Evolutionary conservation across 2,797 vertebrate species (phyloP), one percentile per base, ranked within the genome.

Genomic region (Peromyscus eremicus): DNA sequence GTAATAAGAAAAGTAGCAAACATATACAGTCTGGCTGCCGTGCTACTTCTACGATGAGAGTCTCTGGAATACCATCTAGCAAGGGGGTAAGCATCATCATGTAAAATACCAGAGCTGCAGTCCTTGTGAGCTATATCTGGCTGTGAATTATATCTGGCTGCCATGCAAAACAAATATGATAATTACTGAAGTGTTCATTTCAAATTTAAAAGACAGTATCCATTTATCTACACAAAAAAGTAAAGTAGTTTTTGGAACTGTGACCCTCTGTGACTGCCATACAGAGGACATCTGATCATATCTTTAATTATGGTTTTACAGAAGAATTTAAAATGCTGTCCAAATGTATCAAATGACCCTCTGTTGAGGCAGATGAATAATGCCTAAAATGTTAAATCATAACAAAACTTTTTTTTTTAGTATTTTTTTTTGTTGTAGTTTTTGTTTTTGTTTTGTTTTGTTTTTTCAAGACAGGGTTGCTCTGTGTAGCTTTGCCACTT

Each of bases 201-300:
- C n/a, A 34, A 73, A 81, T 64, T 73, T 52, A 27, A 55, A 86
- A 62, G 25, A 79, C 37, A 27, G 25, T 40, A 82, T 29, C 55
- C 27, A 37, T 70, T 95, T 43, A 73, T 79, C 12, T 90, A 73
- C 14, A 88, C 79, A n/a, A 68, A 55, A 80, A 89, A 89, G n/a
- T 29, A 79, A 89, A 91, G 11, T 32, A 17, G 46, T 66, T 93
- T 62, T 85, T 70, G 52, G 62, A 93, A 46, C 64, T 55, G 8
- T 55, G 16, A 29, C 25, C 76, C 87, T 86, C 87, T 89, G 5
- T 84, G 55, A 95, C 19, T 76, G 43, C 34, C 27, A 55, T 81
- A 27, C 32, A 91, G 68, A 57, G 57, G 62, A 55, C 40, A 81
- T 60, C 37, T 64, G 52, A 85, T 34, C n/a, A 27, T 57, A 81